These are phyloP conservation scores for Scaptomyza flava DNA, from an alignment of 2,888 invertebrate species.

Conservation along the genomic window DNA sequence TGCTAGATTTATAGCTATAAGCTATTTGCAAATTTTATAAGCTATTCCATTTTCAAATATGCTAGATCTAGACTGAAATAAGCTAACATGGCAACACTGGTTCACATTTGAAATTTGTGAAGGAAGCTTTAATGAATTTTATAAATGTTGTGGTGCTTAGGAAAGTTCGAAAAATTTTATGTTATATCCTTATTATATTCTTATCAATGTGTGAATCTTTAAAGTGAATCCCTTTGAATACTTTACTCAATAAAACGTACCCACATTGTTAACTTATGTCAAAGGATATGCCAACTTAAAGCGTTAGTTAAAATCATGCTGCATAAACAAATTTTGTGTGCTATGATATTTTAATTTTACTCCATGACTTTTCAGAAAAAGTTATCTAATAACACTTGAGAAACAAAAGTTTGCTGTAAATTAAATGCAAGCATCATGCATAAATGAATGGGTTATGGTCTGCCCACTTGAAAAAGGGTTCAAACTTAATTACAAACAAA, in stretches of 20 bases:
- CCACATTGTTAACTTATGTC: not conserved
- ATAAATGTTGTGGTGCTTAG: no score
- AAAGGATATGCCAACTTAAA: not conserved
- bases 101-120: no score
- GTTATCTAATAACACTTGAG: slow-evolving; percentile 66
- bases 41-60: no score
- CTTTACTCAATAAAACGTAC: not conserved
- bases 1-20: no score
- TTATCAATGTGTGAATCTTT: slow-evolving; percentile 22
- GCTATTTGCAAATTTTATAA: no score
- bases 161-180: no score
- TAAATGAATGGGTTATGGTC: slow-evolving; percentile 51
- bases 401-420: slow-evolving; percentile 60
- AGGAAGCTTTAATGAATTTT: no score
- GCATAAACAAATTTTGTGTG: slow-evolving; percentile 7
- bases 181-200: no score
- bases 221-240: not conserved
- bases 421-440: slow-evolving; percentile 62
- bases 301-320: not conserved
- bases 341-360: slow-evolving; percentile 61
- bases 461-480: slow-evolving; percentile 66
- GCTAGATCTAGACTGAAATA: no score
- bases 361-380: slow-evolving; percentile 59
- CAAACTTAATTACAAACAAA: slow-evolving; percentile 69
- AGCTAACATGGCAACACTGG: no score